These are phyloP conservation scores for Psix sp. DNA, from an alignment of 1,140 invertebrate species.

Conservation along the genomic window DNA sequence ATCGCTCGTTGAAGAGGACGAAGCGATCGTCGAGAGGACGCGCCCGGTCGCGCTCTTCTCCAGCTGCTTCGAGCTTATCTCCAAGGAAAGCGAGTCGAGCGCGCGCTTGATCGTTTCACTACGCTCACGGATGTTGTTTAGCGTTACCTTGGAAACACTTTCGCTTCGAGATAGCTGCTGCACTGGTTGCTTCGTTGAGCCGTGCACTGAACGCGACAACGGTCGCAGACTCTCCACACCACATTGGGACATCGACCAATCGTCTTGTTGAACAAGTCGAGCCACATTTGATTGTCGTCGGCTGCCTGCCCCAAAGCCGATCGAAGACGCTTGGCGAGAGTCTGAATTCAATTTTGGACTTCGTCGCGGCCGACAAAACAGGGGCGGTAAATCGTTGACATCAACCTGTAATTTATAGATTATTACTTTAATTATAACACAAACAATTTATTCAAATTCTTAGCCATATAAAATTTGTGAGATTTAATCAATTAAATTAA, in stretches of 20 bases:
- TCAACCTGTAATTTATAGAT: slow-evolving; percentile 82
- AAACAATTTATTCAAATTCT: no score
- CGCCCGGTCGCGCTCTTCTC: slow-evolving; percentile 60
- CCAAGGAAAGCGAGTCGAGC: slow-evolving; percentile 70
- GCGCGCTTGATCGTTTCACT: slow-evolving; percentile 71
- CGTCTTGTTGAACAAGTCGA: slow-evolving; percentile 67
- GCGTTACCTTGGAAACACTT: slow-evolving; percentile 74
- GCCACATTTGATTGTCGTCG: slow-evolving; percentile 78
- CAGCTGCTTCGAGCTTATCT: slow-evolving; percentile 55
- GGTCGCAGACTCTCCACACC: slow-evolving; percentile 66
- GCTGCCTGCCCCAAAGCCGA: slow-evolving; percentile 75
- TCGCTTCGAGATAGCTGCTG: slow-evolving; percentile 67
- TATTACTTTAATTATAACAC: no score
- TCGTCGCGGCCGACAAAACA: slow-evolving; percentile 86
- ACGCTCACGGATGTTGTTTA: slow-evolving; percentile 74
- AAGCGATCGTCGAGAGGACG: slow-evolving; percentile 77
- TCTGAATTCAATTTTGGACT: slow-evolving; percentile 86
- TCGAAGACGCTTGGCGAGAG: slow-evolving; percentile 81
- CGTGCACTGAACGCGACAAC: slow-evolving; percentile 57
- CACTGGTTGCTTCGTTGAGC: slow-evolving; percentile 61
- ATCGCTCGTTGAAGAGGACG: slow-evolving; percentile 77
- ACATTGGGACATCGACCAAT: slow-evolving; percentile 66
- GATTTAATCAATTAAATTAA: no score
- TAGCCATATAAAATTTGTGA: no score
- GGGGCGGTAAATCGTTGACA: slow-evolving; percentile 85